Evolutionary conservation across 2,113 vertebrate genomes (phyloP).

Genomic region (Aldabrachelys gigantea): DNA sequence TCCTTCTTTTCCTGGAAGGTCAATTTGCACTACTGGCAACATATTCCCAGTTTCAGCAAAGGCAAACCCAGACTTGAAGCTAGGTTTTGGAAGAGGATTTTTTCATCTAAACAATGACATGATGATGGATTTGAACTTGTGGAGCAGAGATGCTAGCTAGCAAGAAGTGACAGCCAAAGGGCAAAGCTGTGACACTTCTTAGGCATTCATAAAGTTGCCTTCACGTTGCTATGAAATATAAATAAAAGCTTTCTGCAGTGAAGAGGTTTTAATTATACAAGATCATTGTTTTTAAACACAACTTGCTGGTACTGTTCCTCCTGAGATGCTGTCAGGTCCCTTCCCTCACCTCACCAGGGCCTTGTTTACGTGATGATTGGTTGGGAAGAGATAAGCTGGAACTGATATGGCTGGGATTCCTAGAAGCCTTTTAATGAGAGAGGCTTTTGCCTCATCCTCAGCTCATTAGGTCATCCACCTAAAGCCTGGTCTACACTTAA

Average conservation of each 20-base stretch:
- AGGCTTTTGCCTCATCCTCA: not conserved
- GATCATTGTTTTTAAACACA: not conserved
- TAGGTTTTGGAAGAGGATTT: not conserved
- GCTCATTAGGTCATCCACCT: not conserved
- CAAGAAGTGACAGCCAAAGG: not conserved
- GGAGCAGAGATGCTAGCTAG: not conserved
- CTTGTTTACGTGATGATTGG: not conserved
- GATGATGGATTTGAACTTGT: not conserved
- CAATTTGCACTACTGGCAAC: not conserved
- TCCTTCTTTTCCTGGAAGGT: not conserved
- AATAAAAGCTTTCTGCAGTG: not conserved
- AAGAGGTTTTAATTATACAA: not conserved
- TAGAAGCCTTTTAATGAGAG: not conserved
- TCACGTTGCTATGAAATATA: not conserved
- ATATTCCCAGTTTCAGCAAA: not conserved
- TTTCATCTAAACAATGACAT: not conserved
- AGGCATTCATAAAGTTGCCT: not conserved
- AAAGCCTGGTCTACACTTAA: not conserved
- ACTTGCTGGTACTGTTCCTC: not conserved
- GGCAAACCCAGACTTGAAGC: not conserved
- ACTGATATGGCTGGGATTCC: no score
- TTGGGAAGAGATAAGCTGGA: not conserved
- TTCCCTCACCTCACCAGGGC: accelerated
- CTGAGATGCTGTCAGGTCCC: accelerated
- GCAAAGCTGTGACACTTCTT: not conserved